phyloP scores from a whole-genome alignment of 2,888 invertebrate genomes.

The Eulithis testata region DNA sequence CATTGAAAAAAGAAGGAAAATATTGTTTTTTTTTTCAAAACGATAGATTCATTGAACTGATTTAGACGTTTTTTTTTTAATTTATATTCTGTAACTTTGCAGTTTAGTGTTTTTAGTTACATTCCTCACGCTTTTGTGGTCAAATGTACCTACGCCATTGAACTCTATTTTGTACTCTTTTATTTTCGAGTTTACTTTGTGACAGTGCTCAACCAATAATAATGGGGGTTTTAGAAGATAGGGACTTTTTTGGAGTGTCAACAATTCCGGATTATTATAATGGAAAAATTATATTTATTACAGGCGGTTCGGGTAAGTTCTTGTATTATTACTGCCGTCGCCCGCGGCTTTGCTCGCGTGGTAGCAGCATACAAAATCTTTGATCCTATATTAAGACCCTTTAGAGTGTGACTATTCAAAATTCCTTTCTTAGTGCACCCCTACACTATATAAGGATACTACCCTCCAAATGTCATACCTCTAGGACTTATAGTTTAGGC shows the following conservation, averaged over 20 bases:
- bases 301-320: slow-evolving; percentile 88
- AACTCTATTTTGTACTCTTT: too few species aligned
- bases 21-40: slow-evolving; percentile 6
- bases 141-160: neutral
- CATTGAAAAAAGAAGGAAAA: slow-evolving; percentile 7
- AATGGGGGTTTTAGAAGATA: slow-evolving; percentile 64
- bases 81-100: neutral
- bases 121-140: slow-evolving; percentile 3
- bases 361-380: too few species aligned
- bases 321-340: too few species aligned
- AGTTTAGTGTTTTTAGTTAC: too few species aligned
- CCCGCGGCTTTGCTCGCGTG: too few species aligned
- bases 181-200: neutral
- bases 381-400: too few species aligned
- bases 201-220: slow-evolving; percentile 16
- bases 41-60: neutral
- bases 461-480: too few species aligned
- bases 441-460: too few species aligned
- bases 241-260: slow-evolving; percentile 50
- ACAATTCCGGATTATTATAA: slow-evolving; percentile 87
- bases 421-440: too few species aligned
- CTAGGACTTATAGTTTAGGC: too few species aligned
- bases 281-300: slow-evolving; percentile 90
- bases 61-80: neutral
- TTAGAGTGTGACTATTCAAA: too few species aligned